Percentiles rank a stretch among this genome's conserved stretches.
phyloP scores from a whole-genome alignment of 2,113 vertebrate genomes.

The Tauraco erythrolophus region DNA sequence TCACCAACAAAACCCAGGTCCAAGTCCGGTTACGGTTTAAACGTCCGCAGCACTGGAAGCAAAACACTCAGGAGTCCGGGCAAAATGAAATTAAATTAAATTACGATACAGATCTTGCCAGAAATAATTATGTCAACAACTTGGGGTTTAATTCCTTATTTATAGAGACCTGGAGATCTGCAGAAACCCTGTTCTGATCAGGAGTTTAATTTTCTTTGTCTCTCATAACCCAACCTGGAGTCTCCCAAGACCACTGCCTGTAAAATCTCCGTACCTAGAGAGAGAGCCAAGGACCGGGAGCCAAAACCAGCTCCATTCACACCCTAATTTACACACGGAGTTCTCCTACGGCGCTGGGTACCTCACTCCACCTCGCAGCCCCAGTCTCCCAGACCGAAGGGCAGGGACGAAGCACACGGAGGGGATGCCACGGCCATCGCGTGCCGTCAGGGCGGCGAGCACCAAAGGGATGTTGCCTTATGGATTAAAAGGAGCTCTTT shows the following conservation, averaged over 20 bases:
- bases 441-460: accelerated
- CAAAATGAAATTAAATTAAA: background rate
- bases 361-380: background rate
- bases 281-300: background rate
- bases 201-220: background rate
- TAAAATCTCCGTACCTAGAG: background rate
- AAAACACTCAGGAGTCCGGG: background rate
- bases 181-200: background rate
- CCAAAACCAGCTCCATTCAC: background rate
- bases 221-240: background rate
- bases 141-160: background rate
- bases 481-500: background rate
- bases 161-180: background rate
- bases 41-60: background rate
- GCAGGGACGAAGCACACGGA: accelerated
- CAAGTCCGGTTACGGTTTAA: background rate
- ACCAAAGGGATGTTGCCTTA: background rate
- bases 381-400: accelerated
- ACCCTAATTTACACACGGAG: background rate
- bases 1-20: background rate
- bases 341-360: accelerated
- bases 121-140: background rate
- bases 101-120: background rate
- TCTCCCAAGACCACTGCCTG: background rate
- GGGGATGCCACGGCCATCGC: accelerated